phyloP scores from a whole-genome alignment of 1,140 invertebrate genomes.

The Hypsibius dujardini region DNA sequence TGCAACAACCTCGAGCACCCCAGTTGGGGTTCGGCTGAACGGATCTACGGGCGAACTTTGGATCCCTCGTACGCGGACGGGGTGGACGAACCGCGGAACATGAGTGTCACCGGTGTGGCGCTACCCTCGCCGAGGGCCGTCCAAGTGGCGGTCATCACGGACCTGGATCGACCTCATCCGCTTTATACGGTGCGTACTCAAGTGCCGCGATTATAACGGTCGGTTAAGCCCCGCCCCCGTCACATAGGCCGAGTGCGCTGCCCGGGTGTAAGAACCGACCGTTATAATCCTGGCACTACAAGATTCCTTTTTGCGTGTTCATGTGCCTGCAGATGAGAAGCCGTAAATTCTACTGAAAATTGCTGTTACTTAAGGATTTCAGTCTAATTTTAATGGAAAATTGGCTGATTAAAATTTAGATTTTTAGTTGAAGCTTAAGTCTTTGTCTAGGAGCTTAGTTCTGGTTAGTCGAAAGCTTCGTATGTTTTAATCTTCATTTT shows the following conservation, averaged over 20 bases:
- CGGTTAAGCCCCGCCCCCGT: background rate
- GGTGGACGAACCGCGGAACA: slow-evolving; percentile 52
- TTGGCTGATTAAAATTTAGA: no score
- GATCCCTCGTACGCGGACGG: slow-evolving; percentile 76
- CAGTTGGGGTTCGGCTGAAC: slow-evolving; percentile 49
- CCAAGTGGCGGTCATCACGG: slow-evolving; percentile 66
- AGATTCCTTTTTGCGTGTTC: no score
- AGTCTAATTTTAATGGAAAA: no score
- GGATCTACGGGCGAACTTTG: slow-evolving; percentile 60
- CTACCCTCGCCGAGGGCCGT: slow-evolving; percentile 62
- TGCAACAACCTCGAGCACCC: slow-evolving; percentile 80
- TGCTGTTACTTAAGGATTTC: no score
- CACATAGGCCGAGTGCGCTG: background rate
- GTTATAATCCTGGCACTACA: no score
- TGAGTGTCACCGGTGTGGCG: slow-evolving; percentile 49
- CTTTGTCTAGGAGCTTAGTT: no score
- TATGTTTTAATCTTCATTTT: background rate
- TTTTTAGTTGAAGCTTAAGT: no score
- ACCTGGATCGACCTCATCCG: slow-evolving; percentile 50
- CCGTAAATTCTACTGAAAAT: no score
- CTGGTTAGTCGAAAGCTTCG: no score
- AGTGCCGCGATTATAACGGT: slow-evolving; percentile 14
- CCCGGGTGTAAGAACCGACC: no score
- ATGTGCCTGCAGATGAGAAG: no score
- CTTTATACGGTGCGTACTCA: slow-evolving; percentile 42